phyloP scores from a whole-genome alignment of 2,888 invertebrate species.

The Parascotia fuliginaria region DNA sequence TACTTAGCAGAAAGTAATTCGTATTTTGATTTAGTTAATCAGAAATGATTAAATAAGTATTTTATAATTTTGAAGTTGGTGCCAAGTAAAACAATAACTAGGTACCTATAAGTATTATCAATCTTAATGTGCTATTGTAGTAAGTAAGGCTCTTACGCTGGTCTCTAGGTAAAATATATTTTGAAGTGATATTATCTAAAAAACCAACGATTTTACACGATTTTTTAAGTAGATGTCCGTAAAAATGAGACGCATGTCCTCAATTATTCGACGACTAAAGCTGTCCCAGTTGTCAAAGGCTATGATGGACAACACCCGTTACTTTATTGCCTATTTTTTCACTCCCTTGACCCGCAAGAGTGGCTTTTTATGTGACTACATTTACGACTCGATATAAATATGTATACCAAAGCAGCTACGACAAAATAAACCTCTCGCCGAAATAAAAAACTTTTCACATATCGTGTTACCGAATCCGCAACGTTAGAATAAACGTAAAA shows the following conservation, averaged over 20 bases:
- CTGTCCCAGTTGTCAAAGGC: constrained; percentile 49
- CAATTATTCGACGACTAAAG: constrained; percentile 63
- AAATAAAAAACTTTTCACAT: constrained; percentile 35
- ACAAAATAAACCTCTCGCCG: constrained; percentile 34
- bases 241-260: constrained; percentile 47
- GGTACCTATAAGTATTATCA: too few relatives aligned
- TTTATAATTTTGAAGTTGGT: too few relatives aligned
- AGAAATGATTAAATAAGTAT: too few relatives aligned
- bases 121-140: too few relatives aligned
- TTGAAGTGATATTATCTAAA: not conserved
- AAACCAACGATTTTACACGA: constrained; percentile 2
- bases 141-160: too few relatives aligned
- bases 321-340: constrained; percentile 63
- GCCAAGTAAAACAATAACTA: too few relatives aligned
- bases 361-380: constrained; percentile 44
- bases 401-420: constrained; percentile 22
- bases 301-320: constrained; percentile 63
- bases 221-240: constrained; percentile 49
- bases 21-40: too few relatives aligned
- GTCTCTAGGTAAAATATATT: too few relatives aligned
- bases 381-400: constrained; percentile 45
- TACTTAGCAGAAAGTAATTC: too few relatives aligned
- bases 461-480: constrained; percentile 29
- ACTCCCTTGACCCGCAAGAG: constrained; percentile 44
- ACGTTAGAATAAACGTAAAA: constrained; percentile 40